Percentiles rank a stretch among this genome's conserved stretches.
Evolutionary conservation across 2,888 invertebrate genomes (phyloP).

Genomic region (Magallana nippona): DNA sequence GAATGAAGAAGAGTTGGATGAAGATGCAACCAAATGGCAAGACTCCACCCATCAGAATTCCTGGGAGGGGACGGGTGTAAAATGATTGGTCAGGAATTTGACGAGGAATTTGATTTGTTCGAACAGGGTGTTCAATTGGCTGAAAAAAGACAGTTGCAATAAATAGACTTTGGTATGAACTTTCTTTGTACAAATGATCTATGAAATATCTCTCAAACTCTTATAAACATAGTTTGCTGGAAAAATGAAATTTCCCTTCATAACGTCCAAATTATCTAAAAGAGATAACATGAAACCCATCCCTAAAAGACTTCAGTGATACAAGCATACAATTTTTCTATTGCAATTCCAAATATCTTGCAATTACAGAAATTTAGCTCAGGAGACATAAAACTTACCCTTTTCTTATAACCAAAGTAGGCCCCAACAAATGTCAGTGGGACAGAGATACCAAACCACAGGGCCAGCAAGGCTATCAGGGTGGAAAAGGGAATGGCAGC

Average conservation of each 20-base stretch:
- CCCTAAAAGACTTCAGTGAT: no score
- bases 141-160: conserved; percentile 79
- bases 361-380: no score
- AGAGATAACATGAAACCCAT: no score
- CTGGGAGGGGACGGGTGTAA: conserved; percentile 95
- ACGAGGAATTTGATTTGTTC: conserved; percentile 98
- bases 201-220: no score
- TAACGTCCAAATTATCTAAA: no score
- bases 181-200: no score
- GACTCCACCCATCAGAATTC: conserved; percentile 97
- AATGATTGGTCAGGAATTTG: conserved; percentile 99
- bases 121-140: conserved; percentile 97
- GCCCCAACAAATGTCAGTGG: conserved; percentile 98
- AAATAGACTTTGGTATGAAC: no score
- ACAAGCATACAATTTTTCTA: no score
- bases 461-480: conserved; percentile 92
- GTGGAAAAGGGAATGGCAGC: conserved; percentile 99
- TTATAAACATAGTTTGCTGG: no score
- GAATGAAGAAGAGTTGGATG: conserved; percentile 98
- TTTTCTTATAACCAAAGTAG: conserved; percentile 98
- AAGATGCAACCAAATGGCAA: conserved; percentile 99
- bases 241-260: no score
- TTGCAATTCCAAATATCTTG: no score
- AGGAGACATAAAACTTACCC: conserved; percentile 83
- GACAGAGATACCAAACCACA: conserved; percentile 99